Base-by-base conservation (phyloP, 2,888 invertebrate species). In the Patella depressa region DNA sequence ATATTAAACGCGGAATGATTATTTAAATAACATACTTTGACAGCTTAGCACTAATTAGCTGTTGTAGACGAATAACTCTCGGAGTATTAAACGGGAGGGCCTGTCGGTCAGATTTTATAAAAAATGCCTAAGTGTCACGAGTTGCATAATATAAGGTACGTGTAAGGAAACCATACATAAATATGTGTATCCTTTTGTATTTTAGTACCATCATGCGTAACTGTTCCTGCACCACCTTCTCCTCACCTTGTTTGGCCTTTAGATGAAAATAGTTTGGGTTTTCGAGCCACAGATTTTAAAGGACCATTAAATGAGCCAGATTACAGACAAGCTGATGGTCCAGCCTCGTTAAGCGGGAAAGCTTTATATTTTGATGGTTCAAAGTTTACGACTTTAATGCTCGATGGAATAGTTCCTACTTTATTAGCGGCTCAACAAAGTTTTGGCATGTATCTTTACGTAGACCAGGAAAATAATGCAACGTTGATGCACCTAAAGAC, bases 361-460 rank as follows among this genome's bases (percentile, higher is more conserved):
- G 65, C 65, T 24, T 19, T 65, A 24, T 65, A 24, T 11, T 65
- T 65, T 65, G 65, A 65, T 65, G 65, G 65, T 24, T 65, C 65
- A 19, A 65, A 14, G 24, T 19, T 65, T 11, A 65, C 65, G 24
- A 12, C 65, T 65, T 11, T 65, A 24, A 19, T 24, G 11, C 24
- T 65, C 12, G 65, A 14, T 14, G 65, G 65, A 24, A 65, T 65
- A 19, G 12, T 24, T 24, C 19, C 9, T 24, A 3, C 12, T 65
- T 24, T 65, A 12, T 14, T 65, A 12, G 24, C 65, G 24, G 24
- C 3, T 24, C 65, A 65, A 11, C 65, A 65, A 24, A 65, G 65
- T 65, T 65, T 65, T 65, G 65, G 65, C 9, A 65, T 65, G 65
- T 65, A 65, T 24, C 9, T 65, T 24, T 65, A 65, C 24, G 65